Conservation (phyloP, 1,140 invertebrate genomes). For the Drosophila bocqueti region DNA sequence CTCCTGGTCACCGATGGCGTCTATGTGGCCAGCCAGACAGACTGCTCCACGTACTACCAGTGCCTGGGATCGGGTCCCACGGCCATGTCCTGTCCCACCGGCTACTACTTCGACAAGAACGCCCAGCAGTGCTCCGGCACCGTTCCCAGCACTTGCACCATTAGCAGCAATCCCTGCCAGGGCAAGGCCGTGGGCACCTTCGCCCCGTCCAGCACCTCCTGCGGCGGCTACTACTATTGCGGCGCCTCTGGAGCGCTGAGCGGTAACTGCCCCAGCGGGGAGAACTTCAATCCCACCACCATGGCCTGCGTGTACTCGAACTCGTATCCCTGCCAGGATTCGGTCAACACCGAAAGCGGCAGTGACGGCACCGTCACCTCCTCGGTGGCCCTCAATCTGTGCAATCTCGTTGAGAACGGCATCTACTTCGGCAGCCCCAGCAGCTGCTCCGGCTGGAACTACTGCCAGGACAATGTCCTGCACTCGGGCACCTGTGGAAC, state of each 20-base stretch:
- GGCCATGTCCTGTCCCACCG: constrained; percentile 25
- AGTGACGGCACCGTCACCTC: neutral
- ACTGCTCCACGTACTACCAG: constrained; percentile 52
- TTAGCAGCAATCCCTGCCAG: constrained; percentile 27
- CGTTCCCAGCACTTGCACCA: constrained; percentile 12
- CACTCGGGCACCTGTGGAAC: constrained; percentile 28
- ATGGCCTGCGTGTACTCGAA: constrained; percentile 41
- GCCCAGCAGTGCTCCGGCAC: constrained; percentile 16
- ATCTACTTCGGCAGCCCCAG: constrained; percentile 55
- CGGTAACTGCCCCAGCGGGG: constrained; percentile 44
- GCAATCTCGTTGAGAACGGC: constrained; percentile 33
- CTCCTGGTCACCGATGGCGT: constrained; percentile 32
- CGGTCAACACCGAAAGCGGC: neutral
- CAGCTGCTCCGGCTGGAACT: constrained; percentile 49
- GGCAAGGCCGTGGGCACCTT: constrained; percentile 40
- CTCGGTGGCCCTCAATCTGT: constrained; percentile 46
- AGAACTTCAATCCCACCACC: constrained; percentile 51
- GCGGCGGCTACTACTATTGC: constrained; percentile 58
- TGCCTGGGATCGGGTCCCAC: constrained; percentile 37
- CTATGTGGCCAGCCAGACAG: constrained; percentile 41
- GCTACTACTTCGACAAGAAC: constrained; percentile 47
- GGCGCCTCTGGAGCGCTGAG: constrained; percentile 18
- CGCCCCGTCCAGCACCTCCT: constrained; percentile 25
- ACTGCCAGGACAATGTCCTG: constrained; percentile 33
- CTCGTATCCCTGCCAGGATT: constrained; percentile 24